These are phyloP conservation scores for Andrena haemorrhoa DNA, from an alignment of 2,888 invertebrate species.

Conservation along the genomic window DNA sequence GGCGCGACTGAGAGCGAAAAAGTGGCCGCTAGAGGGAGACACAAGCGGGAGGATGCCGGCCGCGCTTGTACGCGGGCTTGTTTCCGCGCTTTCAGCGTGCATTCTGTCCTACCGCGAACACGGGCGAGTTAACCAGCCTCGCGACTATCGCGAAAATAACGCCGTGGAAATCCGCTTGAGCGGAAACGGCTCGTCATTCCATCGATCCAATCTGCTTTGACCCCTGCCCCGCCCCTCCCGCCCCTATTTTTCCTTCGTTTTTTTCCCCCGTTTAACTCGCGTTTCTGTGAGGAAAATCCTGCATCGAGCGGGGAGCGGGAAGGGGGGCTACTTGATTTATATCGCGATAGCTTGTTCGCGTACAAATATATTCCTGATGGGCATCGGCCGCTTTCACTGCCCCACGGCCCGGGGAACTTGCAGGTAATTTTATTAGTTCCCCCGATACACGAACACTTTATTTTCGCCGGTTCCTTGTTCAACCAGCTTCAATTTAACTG, in stretches of 20 bases:
- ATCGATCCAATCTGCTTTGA: constrained; percentile 55
- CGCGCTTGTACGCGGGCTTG: constrained; percentile 67
- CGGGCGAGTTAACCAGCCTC: constrained; percentile 63
- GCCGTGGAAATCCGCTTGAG: constrained; percentile 66
- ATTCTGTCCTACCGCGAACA: constrained; percentile 60
- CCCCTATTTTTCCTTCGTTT: neutral
- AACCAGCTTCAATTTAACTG: neutral
- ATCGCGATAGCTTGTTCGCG: constrained; percentile 41
- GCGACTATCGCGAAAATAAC: constrained; percentile 71
- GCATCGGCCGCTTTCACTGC: constrained; percentile 37
- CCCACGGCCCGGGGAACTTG: neutral
- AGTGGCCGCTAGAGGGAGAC: constrained; percentile 15
- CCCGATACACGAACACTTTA: neutral
- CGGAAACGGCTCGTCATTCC: constrained; percentile 64
- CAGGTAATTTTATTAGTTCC: constrained; percentile 35
- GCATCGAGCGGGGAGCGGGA: neutral
- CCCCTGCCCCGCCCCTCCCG: neutral
- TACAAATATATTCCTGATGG: constrained; percentile 48
- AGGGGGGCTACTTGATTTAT: constrained; percentile 44
- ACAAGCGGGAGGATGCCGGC: constrained; percentile 32
- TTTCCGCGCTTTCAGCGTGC: constrained; percentile 69
- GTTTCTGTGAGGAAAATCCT: constrained; percentile 32
- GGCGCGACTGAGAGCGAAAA: constrained; percentile 24
- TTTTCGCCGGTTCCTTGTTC: neutral
- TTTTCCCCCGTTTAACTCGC: constrained; percentile 19